Evolutionary conservation across 2,888 invertebrate species (phyloP), one percentile per base, ranked within the genome.

Genomic region (Ochropleura leucogaster): DNA sequence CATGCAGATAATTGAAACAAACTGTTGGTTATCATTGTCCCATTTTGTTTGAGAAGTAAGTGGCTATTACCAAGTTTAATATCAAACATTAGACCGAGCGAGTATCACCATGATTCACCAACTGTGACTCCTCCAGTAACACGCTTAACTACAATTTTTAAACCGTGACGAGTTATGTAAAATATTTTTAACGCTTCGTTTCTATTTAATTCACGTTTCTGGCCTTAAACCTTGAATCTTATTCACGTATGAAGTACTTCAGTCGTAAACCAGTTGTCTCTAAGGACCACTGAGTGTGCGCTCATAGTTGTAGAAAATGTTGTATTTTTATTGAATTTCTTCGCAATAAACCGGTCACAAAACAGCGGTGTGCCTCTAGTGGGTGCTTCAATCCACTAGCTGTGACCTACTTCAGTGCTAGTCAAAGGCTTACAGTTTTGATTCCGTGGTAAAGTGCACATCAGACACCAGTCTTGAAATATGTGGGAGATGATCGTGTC

Each of bases 371-470:
- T 71, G 70, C 70, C 59, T 80, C 64, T 72, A 73, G 74, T 74
- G 72, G 66, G 72, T 72, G 66, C 64, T 79, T 63, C 71, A 74
- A 60, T 77, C 53, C 63, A 72, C 64, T 77, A 72, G 71, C 72
- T 70, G 68, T 85, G 85, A 85, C 87, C 85, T 81, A 85, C 63
- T 85, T 84, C 66, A 55, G 51, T 72, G 72, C 68, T 72, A 74
- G 77, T 78, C 80, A 79, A 74, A 72, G 74, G 71, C 66, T 68
- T 71, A 77, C 64, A 68, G 65, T 79, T 80, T 30, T 74, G 77
- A 79, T 80, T 80, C 76, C 70, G 74, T 77, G 74, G 74, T 66
- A 57, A 80, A 73, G 63, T 77, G 79, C 71, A 80, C 65, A 84
- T 74, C 72, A 68, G 80, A 42, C 80, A 72, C 53, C 44, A 70